These are phyloP conservation scores for Cottoperca gobio DNA, from an alignment of 2,797 vertebrate genomes.

Conservation along the genomic window DNA sequence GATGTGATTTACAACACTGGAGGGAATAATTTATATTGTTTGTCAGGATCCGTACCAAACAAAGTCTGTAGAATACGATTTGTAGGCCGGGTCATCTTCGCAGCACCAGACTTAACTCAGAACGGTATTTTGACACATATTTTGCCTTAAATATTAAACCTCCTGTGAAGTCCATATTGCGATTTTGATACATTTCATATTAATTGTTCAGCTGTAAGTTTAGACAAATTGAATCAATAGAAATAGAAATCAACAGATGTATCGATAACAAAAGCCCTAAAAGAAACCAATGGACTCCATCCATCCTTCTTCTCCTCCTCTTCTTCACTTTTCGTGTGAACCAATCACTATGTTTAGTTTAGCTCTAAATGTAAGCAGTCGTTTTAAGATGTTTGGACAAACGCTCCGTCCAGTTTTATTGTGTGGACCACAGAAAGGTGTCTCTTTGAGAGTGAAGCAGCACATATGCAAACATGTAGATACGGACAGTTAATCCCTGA, in stretches of 20 bases:
- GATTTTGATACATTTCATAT: too few relatives aligned
- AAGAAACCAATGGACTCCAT: background rate
- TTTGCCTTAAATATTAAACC: too few relatives aligned
- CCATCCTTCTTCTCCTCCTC: background rate
- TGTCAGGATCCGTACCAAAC: too few relatives aligned
- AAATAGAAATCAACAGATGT: background rate
- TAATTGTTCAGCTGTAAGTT: background rate
- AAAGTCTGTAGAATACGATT: too few relatives aligned
- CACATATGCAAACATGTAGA: conserved; percentile 14
- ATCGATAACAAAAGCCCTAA: background rate
- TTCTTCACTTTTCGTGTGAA: background rate
- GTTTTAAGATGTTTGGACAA: conserved; percentile 3
- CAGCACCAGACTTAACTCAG: too few relatives aligned
- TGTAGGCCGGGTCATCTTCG: too few relatives aligned
- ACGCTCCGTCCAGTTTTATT: conserved; percentile 3
- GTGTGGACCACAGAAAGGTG: conserved; percentile 22
- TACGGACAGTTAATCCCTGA: background rate
- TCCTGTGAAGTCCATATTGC: too few relatives aligned
- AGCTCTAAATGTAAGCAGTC: background rate
- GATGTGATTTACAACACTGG: too few relatives aligned
- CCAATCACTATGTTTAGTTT: background rate
- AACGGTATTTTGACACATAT: too few relatives aligned
- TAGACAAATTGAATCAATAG: too few relatives aligned
- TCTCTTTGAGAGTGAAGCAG: background rate
- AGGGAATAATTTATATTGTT: too few relatives aligned